phyloP scores from a whole-genome alignment of 2,797 vertebrate species.

The Poeciliopsis paucimaculata region DNA sequence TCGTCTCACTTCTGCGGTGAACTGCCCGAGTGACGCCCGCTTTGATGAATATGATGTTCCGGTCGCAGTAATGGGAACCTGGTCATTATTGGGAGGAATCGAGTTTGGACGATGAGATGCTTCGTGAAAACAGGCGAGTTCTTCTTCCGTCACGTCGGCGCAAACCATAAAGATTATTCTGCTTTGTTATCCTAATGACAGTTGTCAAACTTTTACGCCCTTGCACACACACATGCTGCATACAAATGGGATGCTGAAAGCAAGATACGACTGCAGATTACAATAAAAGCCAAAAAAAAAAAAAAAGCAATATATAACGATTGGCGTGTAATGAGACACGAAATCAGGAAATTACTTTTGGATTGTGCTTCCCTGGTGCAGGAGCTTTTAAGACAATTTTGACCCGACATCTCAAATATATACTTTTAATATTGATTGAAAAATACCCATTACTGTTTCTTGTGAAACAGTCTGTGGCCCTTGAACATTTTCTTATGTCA shows the following conservation, averaged over 20 bases:
- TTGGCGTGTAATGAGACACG: no score
- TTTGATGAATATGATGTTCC: constrained; percentile 73
- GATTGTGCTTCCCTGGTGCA: not conserved
- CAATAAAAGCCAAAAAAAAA: not conserved
- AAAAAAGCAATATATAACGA: not conserved
- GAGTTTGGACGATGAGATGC: constrained; percentile 60
- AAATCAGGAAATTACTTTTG: constrained; percentile 1
- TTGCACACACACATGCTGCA: not conserved
- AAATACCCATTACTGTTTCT: not conserved
- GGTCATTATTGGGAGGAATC: constrained; percentile 64
- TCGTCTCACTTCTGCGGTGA: constrained; percentile 57
- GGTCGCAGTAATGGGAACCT: constrained; percentile 64
- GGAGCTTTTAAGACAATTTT: not conserved
- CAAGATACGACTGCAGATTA: not conserved
- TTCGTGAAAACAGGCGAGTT: constrained; percentile 48
- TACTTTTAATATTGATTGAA: not conserved
- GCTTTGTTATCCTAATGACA: constrained; percentile 27
- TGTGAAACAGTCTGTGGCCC: not conserved
- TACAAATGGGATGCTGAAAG: constrained; percentile 1
- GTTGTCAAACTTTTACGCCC: constrained; percentile 17
- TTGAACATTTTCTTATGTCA: not conserved
- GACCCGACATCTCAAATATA: not conserved
- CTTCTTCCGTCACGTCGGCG: constrained; percentile 21
- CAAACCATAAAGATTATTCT: constrained; percentile 21
- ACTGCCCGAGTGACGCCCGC: constrained; percentile 68